Percentiles rank a stretch among this genome's conserved stretches.
Evolutionary conservation across 1,140 invertebrate genomes (phyloP).

Genomic region (Dinothrombium tinctorium): DNA sequence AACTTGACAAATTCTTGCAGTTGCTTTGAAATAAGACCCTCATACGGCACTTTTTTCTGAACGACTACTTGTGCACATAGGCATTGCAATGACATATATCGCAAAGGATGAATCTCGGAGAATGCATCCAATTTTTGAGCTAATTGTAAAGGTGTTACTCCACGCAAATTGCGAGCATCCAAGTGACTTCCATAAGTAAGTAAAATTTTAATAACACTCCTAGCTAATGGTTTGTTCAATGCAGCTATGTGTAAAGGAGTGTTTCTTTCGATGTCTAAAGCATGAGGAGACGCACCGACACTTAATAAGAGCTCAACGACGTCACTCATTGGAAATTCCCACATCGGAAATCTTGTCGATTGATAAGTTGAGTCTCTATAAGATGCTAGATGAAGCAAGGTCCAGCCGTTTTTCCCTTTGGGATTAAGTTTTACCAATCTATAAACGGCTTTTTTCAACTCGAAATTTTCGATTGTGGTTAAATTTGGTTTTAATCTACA

Average conservation of each 20-base stretch:
- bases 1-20: conserved; percentile 14
- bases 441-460: conserved; percentile 31
- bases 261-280: conserved; percentile 38
- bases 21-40: conserved; percentile 29
- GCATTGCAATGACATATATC: conserved; percentile 50
- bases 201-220: conserved; percentile 37
- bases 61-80: conserved; percentile 48
- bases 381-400: conserved; percentile 60
- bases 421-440: conserved; percentile 50
- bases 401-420: conserved; percentile 36
- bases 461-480: conserved; percentile 19
- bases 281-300: conserved; percentile 54
- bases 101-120: conserved; percentile 46
- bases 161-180: conserved; percentile 53
- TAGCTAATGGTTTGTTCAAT: conserved; percentile 23
- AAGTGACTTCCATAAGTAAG: conserved; percentile 57
- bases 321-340: conserved; percentile 43
- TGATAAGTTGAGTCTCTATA: conserved; percentile 28
- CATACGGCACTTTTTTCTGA: conserved; percentile 33
- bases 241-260: conserved; percentile 55
- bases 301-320: conserved; percentile 49
- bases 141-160: conserved; percentile 45
- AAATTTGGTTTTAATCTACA: conserved; percentile 15
- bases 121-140: conserved; percentile 21
- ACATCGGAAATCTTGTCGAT: conserved; percentile 37